Conservation (phyloP, 2,113 vertebrate species). For the cattle (Bos taurus) region DNA sequence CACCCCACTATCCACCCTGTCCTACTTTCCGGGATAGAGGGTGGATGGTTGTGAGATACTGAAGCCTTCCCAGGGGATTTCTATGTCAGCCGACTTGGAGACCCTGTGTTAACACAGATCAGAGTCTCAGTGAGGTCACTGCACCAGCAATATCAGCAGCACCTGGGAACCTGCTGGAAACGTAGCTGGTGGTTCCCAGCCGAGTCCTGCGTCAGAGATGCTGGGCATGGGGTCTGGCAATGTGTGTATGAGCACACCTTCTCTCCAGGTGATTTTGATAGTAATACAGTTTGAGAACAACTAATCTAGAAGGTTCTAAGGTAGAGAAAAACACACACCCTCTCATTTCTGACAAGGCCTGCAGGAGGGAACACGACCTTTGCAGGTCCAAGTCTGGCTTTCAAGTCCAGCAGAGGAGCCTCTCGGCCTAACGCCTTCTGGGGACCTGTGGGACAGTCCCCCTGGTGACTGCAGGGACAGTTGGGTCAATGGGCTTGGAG, state of each 20-base stretch:
- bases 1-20: neutral
- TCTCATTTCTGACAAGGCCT: neutral
- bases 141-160: rapidly evolving
- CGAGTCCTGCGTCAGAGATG: neutral
- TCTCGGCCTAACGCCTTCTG: neutral
- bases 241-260: neutral
- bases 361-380: rapidly evolving
- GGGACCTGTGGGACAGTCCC: neutral
- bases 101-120: rapidly evolving
- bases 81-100: rapidly evolving
- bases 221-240: neutral
- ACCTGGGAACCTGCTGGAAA: neutral
- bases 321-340: neutral
- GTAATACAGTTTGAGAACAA: neutral
- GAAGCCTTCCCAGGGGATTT: too few relatives aligned
- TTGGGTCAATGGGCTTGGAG: rapidly evolving
- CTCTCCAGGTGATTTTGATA: too few relatives aligned
- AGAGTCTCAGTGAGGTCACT: neutral
- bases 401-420: rapidly evolving
- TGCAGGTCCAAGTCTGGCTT: neutral
- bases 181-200: neutral
- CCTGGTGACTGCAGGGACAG: neutral
- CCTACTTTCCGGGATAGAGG: neutral
- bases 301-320: neutral
- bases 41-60: rapidly evolving